Conservation (phyloP, 2,113 vertebrate species). For the Hemiscyllium ocellatum region DNA sequence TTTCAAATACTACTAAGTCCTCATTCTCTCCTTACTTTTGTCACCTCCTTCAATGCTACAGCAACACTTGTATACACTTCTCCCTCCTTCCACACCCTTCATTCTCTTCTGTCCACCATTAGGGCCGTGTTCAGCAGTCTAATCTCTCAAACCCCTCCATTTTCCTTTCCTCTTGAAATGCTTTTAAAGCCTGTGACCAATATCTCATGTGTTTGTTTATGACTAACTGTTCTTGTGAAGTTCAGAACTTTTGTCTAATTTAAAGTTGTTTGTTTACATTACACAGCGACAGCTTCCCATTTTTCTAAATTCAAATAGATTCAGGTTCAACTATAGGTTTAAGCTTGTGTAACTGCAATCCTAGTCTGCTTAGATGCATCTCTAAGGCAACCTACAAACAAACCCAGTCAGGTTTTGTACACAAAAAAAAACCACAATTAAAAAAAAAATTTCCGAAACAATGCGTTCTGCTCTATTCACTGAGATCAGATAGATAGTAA, state of each 20-base stretch:
- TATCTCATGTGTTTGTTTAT: no score
- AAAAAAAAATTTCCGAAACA: background rate
- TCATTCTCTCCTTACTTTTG: background rate
- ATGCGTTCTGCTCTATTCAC: background rate
- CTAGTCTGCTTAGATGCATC: background rate
- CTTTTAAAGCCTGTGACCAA: no score
- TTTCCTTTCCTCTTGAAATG: background rate
- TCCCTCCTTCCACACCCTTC: background rate
- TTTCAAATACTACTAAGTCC: background rate
- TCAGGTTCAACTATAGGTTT: background rate
- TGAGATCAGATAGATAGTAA: background rate
- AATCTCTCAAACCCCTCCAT: background rate
- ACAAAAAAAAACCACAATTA: background rate
- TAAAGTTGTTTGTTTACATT: background rate
- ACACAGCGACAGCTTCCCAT: background rate
- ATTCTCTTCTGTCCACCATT: background rate
- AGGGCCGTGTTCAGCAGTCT: background rate
- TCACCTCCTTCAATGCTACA: background rate
- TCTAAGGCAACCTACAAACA: background rate
- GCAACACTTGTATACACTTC: background rate
- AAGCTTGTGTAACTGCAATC: background rate
- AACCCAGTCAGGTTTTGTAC: background rate
- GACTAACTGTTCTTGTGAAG: background rate
- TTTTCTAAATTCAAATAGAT: background rate
- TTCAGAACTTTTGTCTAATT: background rate